Conservation (phyloP, 1,140 invertebrate species). For the Glomeris maerens region DNA sequence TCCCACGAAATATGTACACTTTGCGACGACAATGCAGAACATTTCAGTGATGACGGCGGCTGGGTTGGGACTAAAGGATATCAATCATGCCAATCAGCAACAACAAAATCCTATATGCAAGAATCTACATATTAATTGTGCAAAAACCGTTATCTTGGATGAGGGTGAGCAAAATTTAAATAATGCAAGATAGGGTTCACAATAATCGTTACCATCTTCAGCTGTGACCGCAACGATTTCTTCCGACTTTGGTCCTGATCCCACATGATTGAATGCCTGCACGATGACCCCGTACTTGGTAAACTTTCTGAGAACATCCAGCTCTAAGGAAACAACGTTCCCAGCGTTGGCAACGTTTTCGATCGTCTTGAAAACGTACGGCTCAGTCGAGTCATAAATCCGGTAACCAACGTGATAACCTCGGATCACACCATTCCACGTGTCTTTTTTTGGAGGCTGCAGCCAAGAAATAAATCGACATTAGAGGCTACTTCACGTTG, state of each 20-base stretch:
- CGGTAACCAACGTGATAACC: conserved; percentile 36
- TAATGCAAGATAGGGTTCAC: no score
- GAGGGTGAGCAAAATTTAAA: not conserved
- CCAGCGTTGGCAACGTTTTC: conserved; percentile 9
- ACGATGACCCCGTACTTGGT: conserved; percentile 28
- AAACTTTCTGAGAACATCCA: conserved; percentile 26
- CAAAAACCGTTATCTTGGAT: conserved; percentile 2
- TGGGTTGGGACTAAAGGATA: conserved; percentile 30
- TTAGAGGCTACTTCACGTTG: no score
- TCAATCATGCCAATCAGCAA: conserved; percentile 17
- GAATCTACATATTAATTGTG: conserved; percentile 7
- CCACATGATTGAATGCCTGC: conserved; percentile 28
- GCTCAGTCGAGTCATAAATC: conserved; percentile 24
- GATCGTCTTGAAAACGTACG: conserved; percentile 28
- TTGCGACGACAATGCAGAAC: conserved; percentile 25
- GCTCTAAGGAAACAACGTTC: not conserved
- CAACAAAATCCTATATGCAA: conserved; percentile 31
- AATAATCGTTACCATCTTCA: conserved; percentile 6
- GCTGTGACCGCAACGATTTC: conserved; percentile 3
- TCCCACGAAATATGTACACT: conserved; percentile 31
- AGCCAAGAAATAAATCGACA: not conserved
- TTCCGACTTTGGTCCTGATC: conserved; percentile 22
- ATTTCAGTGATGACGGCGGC: conserved; percentile 28
- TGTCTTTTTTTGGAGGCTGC: conserved; percentile 19
- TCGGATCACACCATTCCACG: conserved; percentile 27